Evolutionary conservation across 1,140 invertebrate genomes (phyloP).

Genomic region (Mylabris phalerata): DNA sequence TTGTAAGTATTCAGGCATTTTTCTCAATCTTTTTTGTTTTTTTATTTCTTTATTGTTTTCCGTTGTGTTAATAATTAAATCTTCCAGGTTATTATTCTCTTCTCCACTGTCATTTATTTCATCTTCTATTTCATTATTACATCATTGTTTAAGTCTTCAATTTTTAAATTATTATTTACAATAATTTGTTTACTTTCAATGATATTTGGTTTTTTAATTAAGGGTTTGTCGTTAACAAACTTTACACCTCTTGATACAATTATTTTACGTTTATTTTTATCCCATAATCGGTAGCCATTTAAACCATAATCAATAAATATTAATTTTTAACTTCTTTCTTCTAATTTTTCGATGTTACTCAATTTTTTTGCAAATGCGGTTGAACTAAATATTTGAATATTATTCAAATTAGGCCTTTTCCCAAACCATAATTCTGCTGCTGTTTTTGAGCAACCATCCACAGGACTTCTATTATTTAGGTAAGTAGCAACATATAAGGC

Average conservation of each 20-base stretch:
- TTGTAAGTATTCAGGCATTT: neutral
- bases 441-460: neutral
- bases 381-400: neutral
- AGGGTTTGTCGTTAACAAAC: neutral
- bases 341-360: neutral
- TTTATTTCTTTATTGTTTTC: neutral
- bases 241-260: neutral
- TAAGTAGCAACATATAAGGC: conserved; percentile 34
- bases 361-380: neutral
- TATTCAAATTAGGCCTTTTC: neutral
- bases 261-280: neutral
- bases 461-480: conserved; percentile 30
- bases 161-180: neutral
- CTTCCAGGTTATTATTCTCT: neutral
- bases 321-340: neutral
- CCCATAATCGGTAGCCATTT: neutral
- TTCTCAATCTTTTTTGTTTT: neutral
- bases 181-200: neutral
- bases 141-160: neutral
- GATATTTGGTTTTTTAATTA: neutral
- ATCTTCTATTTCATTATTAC: neutral
- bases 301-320: neutral
- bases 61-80: neutral
- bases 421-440: neutral
- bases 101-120: neutral